phyloP scores from a whole-genome alignment of 1,140 invertebrate species.

The Tribolium madens region DNA sequence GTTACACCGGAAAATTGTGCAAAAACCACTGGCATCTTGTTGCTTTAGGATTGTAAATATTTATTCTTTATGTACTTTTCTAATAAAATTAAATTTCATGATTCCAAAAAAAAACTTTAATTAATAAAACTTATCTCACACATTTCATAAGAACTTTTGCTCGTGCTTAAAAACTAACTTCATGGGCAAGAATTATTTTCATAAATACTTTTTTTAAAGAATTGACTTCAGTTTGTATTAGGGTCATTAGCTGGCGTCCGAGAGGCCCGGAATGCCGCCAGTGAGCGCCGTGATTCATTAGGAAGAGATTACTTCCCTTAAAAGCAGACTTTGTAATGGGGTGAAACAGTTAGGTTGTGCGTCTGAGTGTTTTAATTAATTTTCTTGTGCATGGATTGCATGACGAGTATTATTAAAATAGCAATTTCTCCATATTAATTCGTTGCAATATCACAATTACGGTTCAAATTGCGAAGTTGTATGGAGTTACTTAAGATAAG shows the following conservation, averaged over 20 bases:
- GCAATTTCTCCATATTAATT: slow-evolving; percentile 44
- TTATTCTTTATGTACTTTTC: no score
- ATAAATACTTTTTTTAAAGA: no score
- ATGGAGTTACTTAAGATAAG: slow-evolving; percentile 45
- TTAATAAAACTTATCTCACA: no score
- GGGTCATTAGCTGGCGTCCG: slow-evolving; percentile 31
- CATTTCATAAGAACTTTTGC: no score
- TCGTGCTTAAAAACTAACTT: no score
- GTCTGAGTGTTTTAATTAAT: background rate
- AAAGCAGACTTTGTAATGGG: background rate
- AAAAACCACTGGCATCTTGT: no score
- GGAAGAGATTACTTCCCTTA: background rate
- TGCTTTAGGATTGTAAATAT: no score
- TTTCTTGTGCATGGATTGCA: background rate
- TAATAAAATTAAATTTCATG: no score
- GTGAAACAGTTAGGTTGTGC: background rate
- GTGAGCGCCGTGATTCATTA: slow-evolving; percentile 30
- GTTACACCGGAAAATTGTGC: no score
- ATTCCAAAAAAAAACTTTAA: no score
- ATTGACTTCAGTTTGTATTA: background rate
- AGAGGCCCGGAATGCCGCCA: background rate
- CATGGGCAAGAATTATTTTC: no score
- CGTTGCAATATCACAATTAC: slow-evolving; percentile 42
- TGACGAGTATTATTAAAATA: slow-evolving; percentile 4
- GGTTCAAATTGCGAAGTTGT: slow-evolving; percentile 44